phyloP scores from a whole-genome alignment of 2,113 vertebrate species.

The Psephotus haematonotus region DNA sequence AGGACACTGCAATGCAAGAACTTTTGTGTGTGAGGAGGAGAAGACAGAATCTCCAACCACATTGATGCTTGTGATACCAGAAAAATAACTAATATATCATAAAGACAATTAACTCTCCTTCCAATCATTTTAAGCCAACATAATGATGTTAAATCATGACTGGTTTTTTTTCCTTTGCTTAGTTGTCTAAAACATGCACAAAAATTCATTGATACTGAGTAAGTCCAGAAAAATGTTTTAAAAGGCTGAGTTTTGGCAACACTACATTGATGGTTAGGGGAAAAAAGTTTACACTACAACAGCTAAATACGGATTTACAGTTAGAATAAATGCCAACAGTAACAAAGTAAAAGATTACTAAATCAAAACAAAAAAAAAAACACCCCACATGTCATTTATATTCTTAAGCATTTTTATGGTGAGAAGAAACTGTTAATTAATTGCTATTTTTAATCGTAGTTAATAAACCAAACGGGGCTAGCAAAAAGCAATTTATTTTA shows the following conservation, averaged over 20 bases:
- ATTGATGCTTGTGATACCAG: not conserved
- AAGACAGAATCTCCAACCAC: not conserved
- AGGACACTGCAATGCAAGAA: not conserved
- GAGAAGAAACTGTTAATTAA: not conserved
- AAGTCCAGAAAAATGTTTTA: not conserved
- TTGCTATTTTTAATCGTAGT: not conserved
- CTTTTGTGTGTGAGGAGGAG: rapidly evolving
- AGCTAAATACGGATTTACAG: not conserved
- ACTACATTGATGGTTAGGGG: not conserved
- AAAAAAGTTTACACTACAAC: not conserved
- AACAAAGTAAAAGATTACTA: not conserved
- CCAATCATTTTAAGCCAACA: not conserved
- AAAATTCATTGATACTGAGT: not conserved
- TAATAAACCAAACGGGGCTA: not conserved
- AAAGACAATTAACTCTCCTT: not conserved
- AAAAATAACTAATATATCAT: not conserved
- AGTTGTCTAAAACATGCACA: not conserved
- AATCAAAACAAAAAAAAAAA: not conserved
- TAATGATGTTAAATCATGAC: not conserved
- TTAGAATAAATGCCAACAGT: not conserved
- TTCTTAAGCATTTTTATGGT: not conserved
- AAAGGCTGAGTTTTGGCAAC: not conserved
- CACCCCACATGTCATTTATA: not conserved
- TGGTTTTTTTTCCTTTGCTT: not conserved
- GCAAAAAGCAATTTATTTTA: not conserved